Percentiles rank a stretch among this genome's conserved stretches.
phyloP scores from a whole-genome alignment of 2,888 invertebrate genomes.

The Microchrysa polita region DNA sequence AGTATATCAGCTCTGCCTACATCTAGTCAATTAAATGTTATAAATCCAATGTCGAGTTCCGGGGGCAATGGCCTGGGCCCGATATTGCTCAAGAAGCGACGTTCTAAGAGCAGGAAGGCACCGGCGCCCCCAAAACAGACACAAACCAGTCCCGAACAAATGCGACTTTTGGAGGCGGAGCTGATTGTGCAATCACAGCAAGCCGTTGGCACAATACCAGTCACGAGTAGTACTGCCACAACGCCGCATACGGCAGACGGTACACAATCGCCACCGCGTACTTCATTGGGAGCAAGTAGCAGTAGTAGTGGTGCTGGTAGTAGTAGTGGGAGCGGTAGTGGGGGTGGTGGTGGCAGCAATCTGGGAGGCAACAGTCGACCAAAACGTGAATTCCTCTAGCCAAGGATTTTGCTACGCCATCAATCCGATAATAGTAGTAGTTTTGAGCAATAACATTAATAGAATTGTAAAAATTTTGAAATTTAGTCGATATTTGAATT shows the following conservation, averaged over 20 bases:
- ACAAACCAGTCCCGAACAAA: slow-evolving; percentile 56
- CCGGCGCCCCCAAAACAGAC: slow-evolving; percentile 66
- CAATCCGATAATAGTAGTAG: slow-evolving; percentile 62
- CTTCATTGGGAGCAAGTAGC: slow-evolving; percentile 12
- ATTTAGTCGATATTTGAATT: neutral
- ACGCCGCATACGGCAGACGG: slow-evolving; percentile 30
- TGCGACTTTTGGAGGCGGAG: slow-evolving; percentile 58
- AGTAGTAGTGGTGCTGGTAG: slow-evolving; percentile 45
- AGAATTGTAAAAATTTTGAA: neutral
- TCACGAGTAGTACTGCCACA: slow-evolving; percentile 45
- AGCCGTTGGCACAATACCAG: slow-evolving; percentile 50
- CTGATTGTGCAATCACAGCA: slow-evolving; percentile 52
- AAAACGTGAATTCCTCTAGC: slow-evolving; percentile 65
- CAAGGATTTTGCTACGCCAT: slow-evolving; percentile 64
- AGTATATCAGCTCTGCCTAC: slow-evolving; percentile 57
- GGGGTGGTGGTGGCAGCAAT: slow-evolving; percentile 50
- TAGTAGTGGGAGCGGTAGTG: slow-evolving; percentile 38
- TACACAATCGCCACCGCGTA: slow-evolving; percentile 40
- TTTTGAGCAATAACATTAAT: slow-evolving; percentile 51
- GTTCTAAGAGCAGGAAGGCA: slow-evolving; percentile 71
- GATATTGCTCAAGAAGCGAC: slow-evolving; percentile 67
- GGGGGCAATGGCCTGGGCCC: slow-evolving; percentile 66
- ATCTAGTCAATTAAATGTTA: slow-evolving; percentile 53
- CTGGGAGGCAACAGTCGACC: slow-evolving; percentile 54
- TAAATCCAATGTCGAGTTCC: slow-evolving; percentile 51